Evolutionary conservation across 2,797 vertebrate genomes (phyloP).

Genomic region (Pelodytes ibericus): DNA sequence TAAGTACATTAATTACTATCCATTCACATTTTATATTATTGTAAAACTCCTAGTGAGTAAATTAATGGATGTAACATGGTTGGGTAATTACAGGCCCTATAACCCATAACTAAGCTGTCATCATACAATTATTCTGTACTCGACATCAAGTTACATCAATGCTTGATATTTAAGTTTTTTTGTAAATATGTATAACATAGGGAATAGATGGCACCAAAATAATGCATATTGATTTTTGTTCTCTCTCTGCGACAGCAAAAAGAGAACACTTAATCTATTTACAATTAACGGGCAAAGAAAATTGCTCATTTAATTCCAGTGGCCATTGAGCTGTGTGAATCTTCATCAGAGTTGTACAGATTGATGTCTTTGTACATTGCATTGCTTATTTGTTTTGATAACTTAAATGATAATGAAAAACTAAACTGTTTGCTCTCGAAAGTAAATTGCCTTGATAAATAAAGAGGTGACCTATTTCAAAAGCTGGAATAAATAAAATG

Average conservation of each 20-base stretch:
- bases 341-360: conserved; percentile 42
- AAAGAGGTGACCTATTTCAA: conserved; percentile 11
- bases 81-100: conserved; percentile 31
- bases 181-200: conserved; percentile 33
- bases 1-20: conserved; percentile 54
- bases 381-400: conserved; percentile 45
- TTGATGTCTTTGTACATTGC: conserved; percentile 45
- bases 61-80: conserved; percentile 21
- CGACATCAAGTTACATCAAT: conserved; percentile 3
- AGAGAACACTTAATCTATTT: conserved; percentile 53
- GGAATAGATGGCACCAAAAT: conserved; percentile 6
- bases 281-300: conserved; percentile 52
- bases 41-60: conserved; percentile 44
- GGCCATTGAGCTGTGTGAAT: conserved; percentile 53
- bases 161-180: conserved; percentile 35
- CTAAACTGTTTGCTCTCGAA: conserved; percentile 43
- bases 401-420: conserved; percentile 51
- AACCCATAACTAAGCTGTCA: conserved; percentile 36
- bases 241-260: conserved; percentile 31
- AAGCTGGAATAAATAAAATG: conserved; percentile 11
- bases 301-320: conserved; percentile 51
- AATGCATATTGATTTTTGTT: conserved; percentile 52
- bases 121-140: conserved; percentile 25
- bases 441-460: conserved; percentile 37
- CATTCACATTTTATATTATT: conserved; percentile 59